These are phyloP conservation scores for Morpho achilles DNA, from an alignment of 2,888 invertebrate species.

Conservation along the genomic window DNA sequence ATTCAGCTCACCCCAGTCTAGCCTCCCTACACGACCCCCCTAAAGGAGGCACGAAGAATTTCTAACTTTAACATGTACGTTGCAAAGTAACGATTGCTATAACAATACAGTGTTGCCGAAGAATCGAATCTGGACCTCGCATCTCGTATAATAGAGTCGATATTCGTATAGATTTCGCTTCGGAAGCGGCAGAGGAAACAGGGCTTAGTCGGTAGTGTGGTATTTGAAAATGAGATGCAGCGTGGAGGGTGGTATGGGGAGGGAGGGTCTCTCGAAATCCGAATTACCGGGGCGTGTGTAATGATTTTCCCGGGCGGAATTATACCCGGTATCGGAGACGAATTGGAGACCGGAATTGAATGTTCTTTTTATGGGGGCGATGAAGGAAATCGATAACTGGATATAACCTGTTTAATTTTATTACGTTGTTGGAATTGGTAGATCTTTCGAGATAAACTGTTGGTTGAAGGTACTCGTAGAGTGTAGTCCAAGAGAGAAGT, in stretches of 20 bases:
- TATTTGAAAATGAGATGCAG: constrained; percentile 79
- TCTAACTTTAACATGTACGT: constrained; percentile 57
- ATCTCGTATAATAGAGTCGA: constrained; percentile 44
- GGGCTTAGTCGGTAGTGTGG: constrained; percentile 55
- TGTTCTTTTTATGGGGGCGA: constrained; percentile 45
- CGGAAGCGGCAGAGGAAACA: constrained; percentile 48
- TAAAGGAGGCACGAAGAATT: constrained; percentile 52
- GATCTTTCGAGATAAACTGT: not conserved
- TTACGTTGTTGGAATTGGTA: constrained; percentile 10
- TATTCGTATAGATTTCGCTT: constrained; percentile 41
- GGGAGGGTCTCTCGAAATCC: constrained; percentile 66
- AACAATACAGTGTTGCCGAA: constrained; percentile 29
- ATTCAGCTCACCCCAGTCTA: constrained; percentile 56
- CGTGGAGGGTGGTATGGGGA: constrained; percentile 42
- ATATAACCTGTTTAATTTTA: constrained; percentile 26
- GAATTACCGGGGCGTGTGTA: constrained; percentile 78
- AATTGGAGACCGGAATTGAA: constrained; percentile 48
- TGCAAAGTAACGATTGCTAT: constrained; percentile 65
- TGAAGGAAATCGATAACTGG: constrained; percentile 33
- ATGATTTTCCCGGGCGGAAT: constrained; percentile 77
- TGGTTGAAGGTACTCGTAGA: no score
- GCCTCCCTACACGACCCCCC: constrained; percentile 41
- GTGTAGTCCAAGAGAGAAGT: no score
- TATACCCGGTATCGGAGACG: constrained; percentile 69
- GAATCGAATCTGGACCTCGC: constrained; percentile 43